Conservation (phyloP, 1,140 invertebrate species). For the Aradophagus sp. region DNA sequence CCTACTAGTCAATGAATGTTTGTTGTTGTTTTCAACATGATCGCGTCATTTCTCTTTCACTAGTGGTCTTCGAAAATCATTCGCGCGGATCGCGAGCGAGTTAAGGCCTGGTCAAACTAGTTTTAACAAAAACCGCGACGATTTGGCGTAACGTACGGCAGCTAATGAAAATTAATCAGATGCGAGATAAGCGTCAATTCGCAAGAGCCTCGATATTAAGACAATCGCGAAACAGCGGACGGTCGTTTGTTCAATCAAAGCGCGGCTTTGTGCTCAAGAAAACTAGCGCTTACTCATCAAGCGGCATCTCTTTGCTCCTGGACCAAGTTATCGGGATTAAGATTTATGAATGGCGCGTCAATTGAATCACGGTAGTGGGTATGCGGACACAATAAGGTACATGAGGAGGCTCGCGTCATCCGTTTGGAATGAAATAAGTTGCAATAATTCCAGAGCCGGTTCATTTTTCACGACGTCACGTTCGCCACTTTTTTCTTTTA, state of each 20-base stretch:
- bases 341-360: constrained; percentile 48
- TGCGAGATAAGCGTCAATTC: not conserved
- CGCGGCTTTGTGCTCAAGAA: constrained; percentile 17
- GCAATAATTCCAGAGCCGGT: constrained; percentile 32
- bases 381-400: constrained; percentile 18
- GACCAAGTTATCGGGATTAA: constrained; percentile 29
- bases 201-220: constrained; percentile 11
- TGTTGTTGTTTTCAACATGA: constrained; percentile 25
- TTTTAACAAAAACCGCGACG: not conserved
- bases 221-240: constrained; percentile 26
- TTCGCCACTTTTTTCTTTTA: constrained; percentile 26
- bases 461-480: constrained; percentile 50
- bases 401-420: constrained; percentile 12
- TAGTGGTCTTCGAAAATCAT: not conserved
- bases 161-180: constrained; percentile 4
- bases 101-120: not conserved
- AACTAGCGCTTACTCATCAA: constrained; percentile 28
- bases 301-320: constrained; percentile 34
- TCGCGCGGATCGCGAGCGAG: not conserved
- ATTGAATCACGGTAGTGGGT: constrained; percentile 27
- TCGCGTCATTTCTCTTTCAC: constrained; percentile 9
- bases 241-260: constrained; percentile 32
- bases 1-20: constrained; percentile 8
- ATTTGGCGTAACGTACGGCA: not conserved
- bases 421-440: constrained; percentile 32